Evolutionary conservation across 2,888 invertebrate genomes (phyloP).

Genomic region (Epistrophella euchroma): DNA sequence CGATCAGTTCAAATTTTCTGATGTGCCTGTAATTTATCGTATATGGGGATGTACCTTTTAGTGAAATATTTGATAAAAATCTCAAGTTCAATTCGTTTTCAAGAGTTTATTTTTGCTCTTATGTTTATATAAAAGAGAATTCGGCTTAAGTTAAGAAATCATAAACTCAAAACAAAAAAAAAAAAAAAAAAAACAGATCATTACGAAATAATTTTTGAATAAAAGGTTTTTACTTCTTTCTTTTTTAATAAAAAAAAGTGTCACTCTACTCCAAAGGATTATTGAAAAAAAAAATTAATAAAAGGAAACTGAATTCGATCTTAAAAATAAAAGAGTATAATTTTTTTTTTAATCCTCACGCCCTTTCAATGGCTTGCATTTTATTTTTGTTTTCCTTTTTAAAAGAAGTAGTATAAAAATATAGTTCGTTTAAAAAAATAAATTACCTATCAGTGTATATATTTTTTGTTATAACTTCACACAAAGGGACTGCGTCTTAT

Average conservation of each 20-base stretch:
- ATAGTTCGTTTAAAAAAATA: constrained; percentile 44
- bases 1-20: background rate
- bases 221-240: constrained; percentile 38
- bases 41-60: background rate
- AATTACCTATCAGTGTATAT: background rate
- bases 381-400: constrained; percentile 6
- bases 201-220: constrained; percentile 58
- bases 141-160: constrained; percentile 35
- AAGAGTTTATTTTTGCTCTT: background rate
- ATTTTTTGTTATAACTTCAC: constrained; percentile 37
- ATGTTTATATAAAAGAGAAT: too few species aligned
- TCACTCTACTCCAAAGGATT: constrained; percentile 74
- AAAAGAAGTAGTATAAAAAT: constrained; percentile 5
- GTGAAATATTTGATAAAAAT: background rate
- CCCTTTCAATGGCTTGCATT: constrained; percentile 60
- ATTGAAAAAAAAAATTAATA: constrained; percentile 48
- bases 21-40: background rate
- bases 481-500: constrained; percentile 73
- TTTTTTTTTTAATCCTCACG: constrained; percentile 75
- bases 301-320: constrained; percentile 68
- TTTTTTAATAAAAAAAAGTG: constrained; percentile 46
- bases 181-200: constrained; percentile 41
- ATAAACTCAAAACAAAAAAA: constrained; percentile 16
- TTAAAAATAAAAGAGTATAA: constrained; percentile 41
- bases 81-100: background rate